These are phyloP conservation scores for Falco columbarius DNA, from an alignment of 2,797 vertebrate species.

Conservation along the genomic window DNA sequence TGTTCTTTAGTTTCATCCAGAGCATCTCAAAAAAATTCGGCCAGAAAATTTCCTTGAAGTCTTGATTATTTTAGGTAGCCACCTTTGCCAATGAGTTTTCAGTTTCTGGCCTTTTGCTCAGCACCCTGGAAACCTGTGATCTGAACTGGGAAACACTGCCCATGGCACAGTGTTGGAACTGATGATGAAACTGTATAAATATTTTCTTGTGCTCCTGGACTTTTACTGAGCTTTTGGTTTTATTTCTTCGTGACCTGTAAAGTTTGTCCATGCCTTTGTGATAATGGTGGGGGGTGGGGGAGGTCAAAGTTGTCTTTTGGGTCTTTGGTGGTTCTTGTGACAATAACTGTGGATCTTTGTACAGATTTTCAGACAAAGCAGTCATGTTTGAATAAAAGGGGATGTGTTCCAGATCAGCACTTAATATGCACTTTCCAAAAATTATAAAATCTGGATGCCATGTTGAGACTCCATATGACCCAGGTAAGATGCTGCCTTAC, in stretches of 20 bases:
- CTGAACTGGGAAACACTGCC: background rate
- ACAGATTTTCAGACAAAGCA: background rate
- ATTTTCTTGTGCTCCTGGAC: background rate
- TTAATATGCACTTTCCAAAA: background rate
- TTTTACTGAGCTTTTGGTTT: background rate
- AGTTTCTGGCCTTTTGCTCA: background rate
- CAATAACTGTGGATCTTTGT: background rate
- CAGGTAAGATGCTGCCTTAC: background rate
- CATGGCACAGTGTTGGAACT: accelerated
- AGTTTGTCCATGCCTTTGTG: background rate
- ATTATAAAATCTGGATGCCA: background rate
- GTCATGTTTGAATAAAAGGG: background rate
- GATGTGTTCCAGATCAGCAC: background rate
- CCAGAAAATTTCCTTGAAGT: background rate
- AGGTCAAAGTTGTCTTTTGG: background rate
- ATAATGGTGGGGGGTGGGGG: background rate
- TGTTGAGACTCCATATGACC: background rate
- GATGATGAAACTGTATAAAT: background rate
- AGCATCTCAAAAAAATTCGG: background rate
- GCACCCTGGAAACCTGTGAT: background rate
- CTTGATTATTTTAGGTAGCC: background rate
- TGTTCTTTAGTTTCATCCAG: background rate
- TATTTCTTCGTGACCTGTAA: background rate
- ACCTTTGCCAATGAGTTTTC: background rate
- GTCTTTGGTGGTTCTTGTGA: background rate